phyloP scores from a whole-genome alignment of 2,113 vertebrate species.

The Eudyptes chrysolophus region DNA sequence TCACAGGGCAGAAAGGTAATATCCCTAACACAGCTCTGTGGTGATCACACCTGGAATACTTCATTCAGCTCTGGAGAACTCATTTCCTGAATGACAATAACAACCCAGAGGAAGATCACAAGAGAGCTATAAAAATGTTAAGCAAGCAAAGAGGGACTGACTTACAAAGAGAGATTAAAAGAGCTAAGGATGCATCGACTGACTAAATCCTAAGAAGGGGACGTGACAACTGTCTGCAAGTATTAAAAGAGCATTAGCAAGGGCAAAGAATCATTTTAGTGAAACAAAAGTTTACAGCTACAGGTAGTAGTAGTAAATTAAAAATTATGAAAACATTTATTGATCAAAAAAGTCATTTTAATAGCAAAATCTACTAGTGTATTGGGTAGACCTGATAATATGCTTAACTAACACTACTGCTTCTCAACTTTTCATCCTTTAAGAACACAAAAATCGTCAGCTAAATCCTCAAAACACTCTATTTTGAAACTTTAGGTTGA shows the following conservation, averaged over 20 bases:
- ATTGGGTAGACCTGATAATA: neutral
- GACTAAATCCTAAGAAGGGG: neutral
- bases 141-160: neutral
- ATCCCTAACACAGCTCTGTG: neutral
- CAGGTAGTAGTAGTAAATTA: neutral
- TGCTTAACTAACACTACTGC: neutral
- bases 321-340: neutral
- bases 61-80: neutral
- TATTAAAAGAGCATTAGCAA: neutral
- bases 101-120: neutral
- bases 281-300: neutral
- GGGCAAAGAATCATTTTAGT: neutral
- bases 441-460: neutral
- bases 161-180: neutral
- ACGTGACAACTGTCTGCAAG: neutral
- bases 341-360: neutral
- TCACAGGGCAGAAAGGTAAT: neutral
- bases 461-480: neutral
- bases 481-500: neutral
- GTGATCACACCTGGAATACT: neutral
- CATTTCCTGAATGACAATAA: conserved; percentile 5
- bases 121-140: neutral
- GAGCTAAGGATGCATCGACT: neutral
- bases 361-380: neutral
- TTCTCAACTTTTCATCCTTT: neutral